Base-by-base conservation (phyloP, 2,113 vertebrate genomes). In the Amia ocellicauda region DNA sequence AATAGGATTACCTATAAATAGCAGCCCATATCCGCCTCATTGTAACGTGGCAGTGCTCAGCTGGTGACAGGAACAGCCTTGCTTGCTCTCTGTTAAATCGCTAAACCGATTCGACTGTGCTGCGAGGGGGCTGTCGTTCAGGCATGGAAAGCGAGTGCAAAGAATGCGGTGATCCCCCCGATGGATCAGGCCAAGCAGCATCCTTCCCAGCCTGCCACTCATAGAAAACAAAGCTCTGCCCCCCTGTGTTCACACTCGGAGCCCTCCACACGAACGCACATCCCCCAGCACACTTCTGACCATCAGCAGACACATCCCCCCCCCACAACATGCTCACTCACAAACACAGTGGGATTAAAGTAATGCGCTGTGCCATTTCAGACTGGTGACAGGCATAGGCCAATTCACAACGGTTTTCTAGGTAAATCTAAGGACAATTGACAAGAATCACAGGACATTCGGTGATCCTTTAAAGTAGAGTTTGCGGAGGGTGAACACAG, bases 1-100 rank as follows among this genome's bases (percentile, higher is more conserved):
- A 76, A 80, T 72, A 75, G 76, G 76, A 78, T 80, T 78, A 78
- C 64, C 78, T 80, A 78, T 74, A 80, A 78, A 80, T 80, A 80
- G 78, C 54, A 64, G 42, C 56, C 72, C 74, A 28, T 69, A 78
- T 76, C 76, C 60, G 41, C 75, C 66, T 52, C 54, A 62, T 66
- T 61, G 67, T 66, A 64, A 63, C 27, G 58, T 31, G 63, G 69
- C 40, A 20, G 40, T 40, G 61, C 70, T 75, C 67, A 65, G 68
- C 67, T 66, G 63, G 55, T 54, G 62, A 58, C 31, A 64, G 59
- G 16, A 56, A 50, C 56, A 56, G 69, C 66, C 52, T 56, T 26
- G 53, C 42, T 49, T 27, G 28, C 31, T 57, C 26, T n/a, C 50
- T 42, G 26, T 49, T 52, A 68, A 41, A 56, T 40, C 47, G 41